Evolutionary conservation across 1,140 invertebrate genomes (phyloP).

Genomic region (Drosophila paulistorum): DNA sequence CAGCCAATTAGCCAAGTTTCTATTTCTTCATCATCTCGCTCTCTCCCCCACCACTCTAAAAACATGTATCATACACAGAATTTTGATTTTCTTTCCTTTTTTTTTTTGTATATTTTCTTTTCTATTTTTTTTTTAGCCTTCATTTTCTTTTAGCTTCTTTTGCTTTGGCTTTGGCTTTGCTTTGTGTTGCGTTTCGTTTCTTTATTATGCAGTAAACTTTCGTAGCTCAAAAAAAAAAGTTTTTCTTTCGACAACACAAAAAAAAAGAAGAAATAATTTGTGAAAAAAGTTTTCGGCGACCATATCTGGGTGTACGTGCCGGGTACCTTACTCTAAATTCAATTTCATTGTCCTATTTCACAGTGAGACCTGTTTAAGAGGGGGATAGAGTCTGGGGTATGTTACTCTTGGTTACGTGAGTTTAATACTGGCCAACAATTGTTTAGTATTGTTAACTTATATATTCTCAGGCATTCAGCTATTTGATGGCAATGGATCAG

Average conservation of each 20-base stretch:
- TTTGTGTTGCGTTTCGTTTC: constrained; percentile 54
- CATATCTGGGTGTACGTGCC: constrained; percentile 72
- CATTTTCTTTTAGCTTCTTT: constrained; percentile 16
- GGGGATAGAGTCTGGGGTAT: not conserved
- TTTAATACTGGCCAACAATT: constrained; percentile 2
- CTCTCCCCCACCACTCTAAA: not conserved
- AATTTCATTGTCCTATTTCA: constrained; percentile 68
- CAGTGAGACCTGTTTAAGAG: constrained; percentile 8
- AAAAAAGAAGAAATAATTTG: constrained; percentile 59
- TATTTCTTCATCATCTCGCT: not conserved
- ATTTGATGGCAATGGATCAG: not conserved
- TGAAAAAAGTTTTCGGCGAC: constrained; percentile 67
- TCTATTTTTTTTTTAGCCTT: constrained; percentile 22
- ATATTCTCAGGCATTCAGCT: not conserved
- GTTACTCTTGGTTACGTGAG: constrained; percentile 49
- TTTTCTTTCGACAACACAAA: constrained; percentile 51
- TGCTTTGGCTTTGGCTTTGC: not conserved
- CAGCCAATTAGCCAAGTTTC: constrained; percentile 67
- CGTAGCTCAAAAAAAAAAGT: constrained; percentile 47
- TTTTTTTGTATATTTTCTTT: not conserved
- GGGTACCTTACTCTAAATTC: constrained; percentile 76
- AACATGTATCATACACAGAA: constrained; percentile 72
- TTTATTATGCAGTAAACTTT: constrained; percentile 78
- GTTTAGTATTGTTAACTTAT: not conserved
- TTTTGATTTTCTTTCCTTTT: constrained; percentile 62